Percentiles rank a stretch among this genome's conserved stretches.
Conservation (phyloP, 2,888 invertebrate genomes). For the Drosophila niveifrons region DNA sequence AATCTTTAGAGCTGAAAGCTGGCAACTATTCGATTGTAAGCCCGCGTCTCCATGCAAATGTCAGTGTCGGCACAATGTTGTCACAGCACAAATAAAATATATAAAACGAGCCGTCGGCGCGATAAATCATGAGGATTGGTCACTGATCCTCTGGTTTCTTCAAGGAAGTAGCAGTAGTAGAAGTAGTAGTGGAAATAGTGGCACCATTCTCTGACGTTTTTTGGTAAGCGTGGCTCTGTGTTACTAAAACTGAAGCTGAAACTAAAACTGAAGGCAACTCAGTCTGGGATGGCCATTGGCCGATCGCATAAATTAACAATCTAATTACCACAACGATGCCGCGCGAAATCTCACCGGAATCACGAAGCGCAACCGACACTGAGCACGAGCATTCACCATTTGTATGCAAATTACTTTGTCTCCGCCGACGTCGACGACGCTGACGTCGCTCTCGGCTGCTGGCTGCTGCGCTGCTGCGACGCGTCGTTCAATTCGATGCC, state of each 20-base stretch:
- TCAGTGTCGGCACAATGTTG: slow-evolving; percentile 68
- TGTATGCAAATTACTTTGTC: slow-evolving; percentile 75
- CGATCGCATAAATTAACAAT: slow-evolving; percentile 76
- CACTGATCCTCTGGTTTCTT: slow-evolving; percentile 7
- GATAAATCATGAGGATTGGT: slow-evolving; percentile 70
- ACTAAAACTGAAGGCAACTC: neutral
- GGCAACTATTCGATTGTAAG: slow-evolving; percentile 28
- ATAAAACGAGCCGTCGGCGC: slow-evolving; percentile 71
- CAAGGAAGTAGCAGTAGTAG: neutral
- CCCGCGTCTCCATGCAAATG: slow-evolving; percentile 57
- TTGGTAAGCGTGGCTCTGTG: slow-evolving; percentile 2
- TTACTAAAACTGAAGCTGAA: neutral
- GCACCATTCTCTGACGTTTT: neutral
- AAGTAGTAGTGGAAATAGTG: neutral
- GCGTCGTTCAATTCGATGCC: slow-evolving; percentile 8
- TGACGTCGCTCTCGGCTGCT: neutral
- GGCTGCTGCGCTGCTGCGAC: slow-evolving; percentile 1
- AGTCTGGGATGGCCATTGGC: slow-evolving; percentile 10
- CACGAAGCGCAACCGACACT: slow-evolving; percentile 78
- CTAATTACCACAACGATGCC: slow-evolving; percentile 64
- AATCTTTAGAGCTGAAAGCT: neutral
- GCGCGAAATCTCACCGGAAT: slow-evolving; percentile 67
- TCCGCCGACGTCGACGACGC: slow-evolving; percentile 17
- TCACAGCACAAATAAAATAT: slow-evolving; percentile 77
- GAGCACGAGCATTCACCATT: slow-evolving; percentile 80